These are phyloP conservation scores for Sebastes fasciatus DNA, from an alignment of 2,113 vertebrate species.

Conservation along the genomic window DNA sequence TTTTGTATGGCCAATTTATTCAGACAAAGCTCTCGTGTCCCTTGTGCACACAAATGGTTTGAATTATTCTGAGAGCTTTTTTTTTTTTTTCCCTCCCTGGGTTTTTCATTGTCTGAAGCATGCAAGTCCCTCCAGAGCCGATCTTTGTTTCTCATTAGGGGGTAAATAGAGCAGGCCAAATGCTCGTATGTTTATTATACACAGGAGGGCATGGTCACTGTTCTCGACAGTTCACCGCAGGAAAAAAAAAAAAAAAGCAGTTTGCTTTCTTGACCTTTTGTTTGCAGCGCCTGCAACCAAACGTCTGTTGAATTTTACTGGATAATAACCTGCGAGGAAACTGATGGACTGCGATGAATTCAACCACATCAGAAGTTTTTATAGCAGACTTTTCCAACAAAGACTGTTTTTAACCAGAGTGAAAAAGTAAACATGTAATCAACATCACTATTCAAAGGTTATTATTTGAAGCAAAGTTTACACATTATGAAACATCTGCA, in stretches of 20 bases:
- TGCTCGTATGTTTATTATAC: constrained; percentile 79
- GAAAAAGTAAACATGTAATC: constrained; percentile 25
- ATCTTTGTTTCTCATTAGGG: constrained; percentile 84
- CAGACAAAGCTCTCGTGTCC: constrained; percentile 68
- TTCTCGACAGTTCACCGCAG: constrained; percentile 60
- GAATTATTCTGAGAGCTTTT: constrained; percentile 73
- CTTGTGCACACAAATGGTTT: constrained; percentile 76
- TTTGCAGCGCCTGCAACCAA: constrained; percentile 58
- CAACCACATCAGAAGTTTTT: constrained; percentile 40
- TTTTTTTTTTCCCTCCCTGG: constrained; percentile 25
- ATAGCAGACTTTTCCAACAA: constrained; percentile 17
- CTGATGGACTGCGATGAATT: constrained; percentile 21
- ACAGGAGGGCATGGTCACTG: constrained; percentile 76
- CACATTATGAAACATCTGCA: constrained; percentile 2
- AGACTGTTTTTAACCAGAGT: constrained; percentile 23
- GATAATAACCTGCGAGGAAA: constrained; percentile 49
- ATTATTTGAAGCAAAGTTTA: constrained; percentile 15
- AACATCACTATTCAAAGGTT: not conserved
- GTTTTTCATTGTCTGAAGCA: constrained; percentile 77
- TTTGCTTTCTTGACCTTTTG: constrained; percentile 75
- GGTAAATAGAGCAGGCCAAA: constrained; percentile 79
- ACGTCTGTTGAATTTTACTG: constrained; percentile 52
- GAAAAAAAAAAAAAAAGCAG: constrained; percentile 41
- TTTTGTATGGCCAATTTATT: constrained; percentile 70
- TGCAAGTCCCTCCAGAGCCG: constrained; percentile 75